Evolutionary conservation across 2,113 vertebrate genomes (phyloP).

Genomic region (Regulus satrapa): DNA sequence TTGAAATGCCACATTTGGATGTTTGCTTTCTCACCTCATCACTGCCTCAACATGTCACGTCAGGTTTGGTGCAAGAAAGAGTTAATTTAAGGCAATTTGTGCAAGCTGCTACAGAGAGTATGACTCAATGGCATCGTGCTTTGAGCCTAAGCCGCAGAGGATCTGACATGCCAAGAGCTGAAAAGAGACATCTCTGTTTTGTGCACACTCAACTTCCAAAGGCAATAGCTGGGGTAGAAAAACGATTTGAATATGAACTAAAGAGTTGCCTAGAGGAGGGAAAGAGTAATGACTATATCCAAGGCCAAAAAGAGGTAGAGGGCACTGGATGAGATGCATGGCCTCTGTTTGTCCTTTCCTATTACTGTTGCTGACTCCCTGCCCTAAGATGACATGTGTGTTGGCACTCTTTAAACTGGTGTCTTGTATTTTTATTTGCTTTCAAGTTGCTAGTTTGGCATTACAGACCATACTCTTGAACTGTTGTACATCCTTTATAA

Average conservation of each 20-base stretch:
- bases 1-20: background rate
- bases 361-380: background rate
- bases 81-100: slow-evolving; percentile 15
- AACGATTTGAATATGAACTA: background rate
- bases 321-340: background rate
- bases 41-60: background rate
- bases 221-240: background rate
- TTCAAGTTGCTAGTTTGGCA: background rate
- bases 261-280: background rate
- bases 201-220: background rate
- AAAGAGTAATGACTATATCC: background rate
- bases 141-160: background rate
- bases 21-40: background rate
- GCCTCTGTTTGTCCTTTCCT: background rate
- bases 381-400: background rate
- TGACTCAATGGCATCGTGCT: background rate
- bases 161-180: background rate
- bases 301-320: background rate
- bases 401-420: background rate
- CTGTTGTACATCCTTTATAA: background rate
- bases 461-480: background rate
- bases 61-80: background rate
- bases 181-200: background rate
- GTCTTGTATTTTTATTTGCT: background rate
- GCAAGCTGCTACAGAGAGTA: background rate